Base-by-base conservation (phyloP, 37 sponge, comb jelly and placozoan genomes). In the Tethya wilhelma region DNA sequence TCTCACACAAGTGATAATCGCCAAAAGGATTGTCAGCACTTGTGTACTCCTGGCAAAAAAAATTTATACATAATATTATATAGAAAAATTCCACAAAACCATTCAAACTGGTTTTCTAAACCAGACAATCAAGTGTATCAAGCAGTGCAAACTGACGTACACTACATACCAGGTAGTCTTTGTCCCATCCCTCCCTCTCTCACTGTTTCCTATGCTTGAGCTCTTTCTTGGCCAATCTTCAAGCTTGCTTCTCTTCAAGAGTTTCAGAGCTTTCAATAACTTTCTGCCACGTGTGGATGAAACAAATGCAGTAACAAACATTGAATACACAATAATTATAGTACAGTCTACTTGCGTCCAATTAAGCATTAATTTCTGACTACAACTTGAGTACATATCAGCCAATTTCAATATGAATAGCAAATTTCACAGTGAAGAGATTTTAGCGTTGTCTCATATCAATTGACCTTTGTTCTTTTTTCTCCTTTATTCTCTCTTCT, bases 1-100 rank as follows among this genome's bases (percentile, higher is more conserved):
- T 89, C 9, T 94, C 84, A 22, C 87, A 70, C n/a, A 97, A 69
- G 39, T 85, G 76, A 25, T 88, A 63, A 43, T 97, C 98, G 34
- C 98, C 98, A 84, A 97, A 97, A 8, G 96, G 96, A 79, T 97
- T 97, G 56, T 95, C 93, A 2, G 79, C 77, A 84, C 93, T 93
- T 29, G 95, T 93, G 79, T 96, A 93, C 19, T 69, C 97, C 89
- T 88, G 64, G 4, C 49, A 23, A 59, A 46, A 69, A 17, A 38
- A 38, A n/a, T n/a, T n/a, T n/a, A n/a, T n/a, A n/a, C n/a, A n/a
- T n/a, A n/a, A n/a, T n/a, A n/a, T n/a, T n/a, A n/a, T n/a, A n/a
- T n/a, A 26, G 30, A 59, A 6, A 55, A 14, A 69, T 39, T 33
- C 6, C 5, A 40, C 32, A 6, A 33, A n/a, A 33, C 40, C 29